A percentile compares a stretch with the other conserved stretches of the same genome.
Evolutionary conservation across 1,140 invertebrate genomes (phyloP).

Genomic region (Ceratina australensis): DNA sequence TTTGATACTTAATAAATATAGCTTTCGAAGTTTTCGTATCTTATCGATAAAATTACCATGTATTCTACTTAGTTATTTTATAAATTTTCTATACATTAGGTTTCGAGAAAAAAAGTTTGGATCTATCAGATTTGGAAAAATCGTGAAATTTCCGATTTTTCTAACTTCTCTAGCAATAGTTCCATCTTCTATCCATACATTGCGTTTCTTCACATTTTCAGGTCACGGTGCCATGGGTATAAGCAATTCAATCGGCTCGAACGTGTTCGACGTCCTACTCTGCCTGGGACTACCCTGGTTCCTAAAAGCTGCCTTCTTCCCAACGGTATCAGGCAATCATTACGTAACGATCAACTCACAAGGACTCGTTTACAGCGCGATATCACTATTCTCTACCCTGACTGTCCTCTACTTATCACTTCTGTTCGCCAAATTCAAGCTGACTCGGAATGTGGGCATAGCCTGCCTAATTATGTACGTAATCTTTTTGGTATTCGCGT

Average conservation of each 20-base stretch:
- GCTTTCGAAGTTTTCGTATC: no score
- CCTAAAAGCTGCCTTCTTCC: slow-evolving; percentile 89
- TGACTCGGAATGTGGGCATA: slow-evolving; percentile 87
- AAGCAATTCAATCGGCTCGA: slow-evolving; percentile 92
- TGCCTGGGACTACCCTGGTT: slow-evolving; percentile 93
- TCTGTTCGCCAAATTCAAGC: slow-evolving; percentile 87
- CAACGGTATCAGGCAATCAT: slow-evolving; percentile 83
- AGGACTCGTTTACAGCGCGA: slow-evolving; percentile 90
- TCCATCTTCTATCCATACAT: no score
- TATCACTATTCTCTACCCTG: slow-evolving; percentile 88
- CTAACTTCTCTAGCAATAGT: no score
- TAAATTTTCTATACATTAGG: no score
- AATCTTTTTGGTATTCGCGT: slow-evolving; percentile 88
- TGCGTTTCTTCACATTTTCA: slow-evolving; percentile 72
- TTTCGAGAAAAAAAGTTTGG: no score
- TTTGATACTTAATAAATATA: no score
- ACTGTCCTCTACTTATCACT: slow-evolving; percentile 88
- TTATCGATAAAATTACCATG: no score
- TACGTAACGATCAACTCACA: slow-evolving; percentile 89
- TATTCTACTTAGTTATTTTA: no score
- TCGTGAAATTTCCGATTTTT: no score
- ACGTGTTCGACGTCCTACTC: slow-evolving; percentile 92
- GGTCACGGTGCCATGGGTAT: slow-evolving; percentile 93
- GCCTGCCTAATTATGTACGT: slow-evolving; percentile 89
- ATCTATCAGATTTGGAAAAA: no score